phyloP scores from a whole-genome alignment of 2,797 vertebrate species.

The Karalla daura region DNA sequence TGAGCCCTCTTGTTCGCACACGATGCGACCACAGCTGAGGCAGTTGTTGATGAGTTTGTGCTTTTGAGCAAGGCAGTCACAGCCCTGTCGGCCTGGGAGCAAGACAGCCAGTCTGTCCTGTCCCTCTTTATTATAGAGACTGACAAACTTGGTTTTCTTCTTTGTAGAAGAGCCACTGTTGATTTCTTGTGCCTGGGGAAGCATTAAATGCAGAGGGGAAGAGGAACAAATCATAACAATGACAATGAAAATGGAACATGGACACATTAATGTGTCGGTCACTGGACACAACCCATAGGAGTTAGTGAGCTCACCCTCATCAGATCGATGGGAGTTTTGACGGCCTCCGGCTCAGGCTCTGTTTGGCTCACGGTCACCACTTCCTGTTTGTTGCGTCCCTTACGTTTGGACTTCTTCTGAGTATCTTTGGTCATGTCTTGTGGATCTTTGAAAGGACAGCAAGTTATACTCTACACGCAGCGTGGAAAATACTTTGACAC shows the following conservation, averaged over 20 bases:
- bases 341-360: slow-evolving; percentile 80
- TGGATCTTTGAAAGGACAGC: slow-evolving; percentile 65
- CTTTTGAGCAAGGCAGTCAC: slow-evolving; percentile 96
- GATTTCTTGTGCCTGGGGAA: slow-evolving; percentile 87
- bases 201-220: background rate
- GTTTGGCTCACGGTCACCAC: slow-evolving; percentile 64
- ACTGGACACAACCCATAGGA: background rate
- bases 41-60: slow-evolving; percentile 98
- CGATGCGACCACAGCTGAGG: slow-evolving; percentile 93
- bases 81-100: slow-evolving; percentile 91
- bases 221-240: background rate
- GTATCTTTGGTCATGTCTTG: slow-evolving; percentile 84
- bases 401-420: slow-evolving; percentile 90
- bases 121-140: slow-evolving; percentile 92
- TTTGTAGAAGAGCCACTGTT: slow-evolving; percentile 78
- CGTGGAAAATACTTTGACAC: background rate
- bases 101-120: slow-evolving; percentile 90
- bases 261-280: background rate
- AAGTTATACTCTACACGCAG: background rate
- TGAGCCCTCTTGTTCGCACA: slow-evolving; percentile 96
- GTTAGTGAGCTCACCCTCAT: slow-evolving; percentile 85
- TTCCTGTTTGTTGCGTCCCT: slow-evolving; percentile 95
- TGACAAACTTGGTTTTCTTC: slow-evolving; percentile 94
- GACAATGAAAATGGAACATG: background rate
- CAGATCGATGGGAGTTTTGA: slow-evolving; percentile 95